Percentiles rank a stretch among this genome's conserved stretches.
These are phyloP conservation scores for Halisarca cf. caerulea DNA, from an alignment of 37 sponge, comb jelly and placozoan species.

Conservation along the genomic window DNA sequence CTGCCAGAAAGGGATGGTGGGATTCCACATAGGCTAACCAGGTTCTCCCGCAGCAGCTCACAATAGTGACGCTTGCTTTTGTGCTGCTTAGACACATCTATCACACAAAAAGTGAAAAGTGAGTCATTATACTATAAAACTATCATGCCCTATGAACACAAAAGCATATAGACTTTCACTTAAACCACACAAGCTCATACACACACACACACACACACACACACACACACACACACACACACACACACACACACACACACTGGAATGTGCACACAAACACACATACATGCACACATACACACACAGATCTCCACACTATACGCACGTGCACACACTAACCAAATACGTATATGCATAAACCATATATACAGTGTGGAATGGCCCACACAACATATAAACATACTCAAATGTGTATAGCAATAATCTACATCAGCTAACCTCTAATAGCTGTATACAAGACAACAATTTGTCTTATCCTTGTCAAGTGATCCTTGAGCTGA, in stretches of 20 bases:
- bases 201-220: conserved; percentile 12
- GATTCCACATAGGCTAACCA: not conserved
- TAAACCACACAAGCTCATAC: not conserved
- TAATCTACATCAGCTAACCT: not conserved
- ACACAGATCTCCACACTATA: not conserved
- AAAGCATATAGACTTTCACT: too few relatives aligned
- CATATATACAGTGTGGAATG: too few relatives aligned
- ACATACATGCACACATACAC: not conserved
- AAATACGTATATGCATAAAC: too few relatives aligned
- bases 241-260: too few relatives aligned
- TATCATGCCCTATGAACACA: too few relatives aligned
- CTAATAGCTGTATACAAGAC: not conserved
- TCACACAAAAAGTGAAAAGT: too few relatives aligned
- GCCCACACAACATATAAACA: too few relatives aligned
- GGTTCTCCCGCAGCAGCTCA: conserved; percentile 4
- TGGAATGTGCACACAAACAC: not conserved
- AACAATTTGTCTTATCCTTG: not conserved
- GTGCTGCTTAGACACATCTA: too few relatives aligned
- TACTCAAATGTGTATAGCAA: too few relatives aligned
- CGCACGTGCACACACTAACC: too few relatives aligned
- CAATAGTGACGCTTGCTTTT: not conserved
- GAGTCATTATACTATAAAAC: too few relatives aligned
- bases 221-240: not conserved
- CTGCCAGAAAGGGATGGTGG: conserved; percentile 13
- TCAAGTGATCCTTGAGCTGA: not conserved